Evolutionary conservation across 2,113 vertebrate genomes (phyloP), one percentile per base, ranked within the genome.

Genomic region (Passer montanus): DNA sequence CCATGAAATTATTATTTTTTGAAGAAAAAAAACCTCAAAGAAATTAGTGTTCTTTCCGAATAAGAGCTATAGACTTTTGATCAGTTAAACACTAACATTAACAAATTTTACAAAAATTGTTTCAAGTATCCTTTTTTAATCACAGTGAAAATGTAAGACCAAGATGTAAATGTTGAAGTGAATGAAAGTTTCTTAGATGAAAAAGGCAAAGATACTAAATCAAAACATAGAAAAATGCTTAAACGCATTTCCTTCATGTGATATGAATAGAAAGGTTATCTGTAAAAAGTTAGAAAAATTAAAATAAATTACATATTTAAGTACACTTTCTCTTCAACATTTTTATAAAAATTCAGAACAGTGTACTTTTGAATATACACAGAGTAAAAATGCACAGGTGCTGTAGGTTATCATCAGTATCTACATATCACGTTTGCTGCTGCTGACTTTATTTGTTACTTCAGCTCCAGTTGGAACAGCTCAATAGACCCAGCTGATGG

Each of bases 401-500:
- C 91, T 20, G 73, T 50, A 95, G 79, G 95, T 58, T 90, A 62
- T 80, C 74, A 10, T 76, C 72, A 39, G 64, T 92, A 95, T 96
- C 95, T 96, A 91, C 95, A 95, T 17, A 5, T 95, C 79, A 52
- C 56, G 31, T 77, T 91, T 90, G 82, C 84, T 95, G 90, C 93
- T 80, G 93, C 39, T 82, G 95, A 21, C 87, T 94, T 86, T 78
- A 69, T 94, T 90, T 91, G 92, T 88, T 89, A 70, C 59, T 90
- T 58, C 41, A 91, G 82, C 93, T 93, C 62, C 84, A 13, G 24
- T 27, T 4, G 55, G 53, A 72, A 7, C 30, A 37, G 11, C 93
- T 99, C 98, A 99, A 82, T 99, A 99, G 58, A 99, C 99, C 99
- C 99, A 99, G 97, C 98, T 99, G 93, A 99, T 98, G 5, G 99